A percentile compares a stretch with the other conserved stretches of the same genome.
Evolutionary conservation across 2,888 invertebrate genomes (phyloP).

Genomic region (Machimus rusticus): DNA sequence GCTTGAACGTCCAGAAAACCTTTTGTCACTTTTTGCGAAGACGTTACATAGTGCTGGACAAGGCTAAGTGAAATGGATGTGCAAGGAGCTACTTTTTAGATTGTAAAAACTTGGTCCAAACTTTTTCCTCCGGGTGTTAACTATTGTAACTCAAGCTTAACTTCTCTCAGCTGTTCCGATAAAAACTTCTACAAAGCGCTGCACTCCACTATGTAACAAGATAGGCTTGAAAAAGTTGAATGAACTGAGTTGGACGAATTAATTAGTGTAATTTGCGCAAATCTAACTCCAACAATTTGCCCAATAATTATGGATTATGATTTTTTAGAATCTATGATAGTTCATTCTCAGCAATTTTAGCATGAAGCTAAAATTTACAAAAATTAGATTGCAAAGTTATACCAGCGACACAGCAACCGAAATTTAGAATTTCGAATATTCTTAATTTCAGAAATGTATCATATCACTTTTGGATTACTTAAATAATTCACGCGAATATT

Average conservation of each 20-base stretch:
- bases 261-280: background rate
- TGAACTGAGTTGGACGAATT: background rate
- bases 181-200: background rate
- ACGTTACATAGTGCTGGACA: background rate
- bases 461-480: no score
- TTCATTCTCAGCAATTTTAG: no score
- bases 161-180: background rate
- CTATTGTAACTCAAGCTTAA: background rate
- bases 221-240: background rate
- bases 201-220: background rate
- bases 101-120: background rate
- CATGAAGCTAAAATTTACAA: no score
- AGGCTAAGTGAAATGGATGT: constrained; percentile 23
- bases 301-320: no score
- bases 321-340: no score
- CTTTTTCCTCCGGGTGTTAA: background rate
- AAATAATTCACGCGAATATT: no score
- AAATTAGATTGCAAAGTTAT: no score
- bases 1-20: background rate
- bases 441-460: no score
- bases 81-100: background rate
- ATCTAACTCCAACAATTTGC: background rate
- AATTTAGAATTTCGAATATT: no score
- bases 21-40: background rate
- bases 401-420: no score